Percentiles rank a stretch among this genome's conserved stretches.
These are phyloP conservation scores for Antigone vipio DNA, from an alignment of 2,113 vertebrate genomes.

Conservation along the genomic window DNA sequence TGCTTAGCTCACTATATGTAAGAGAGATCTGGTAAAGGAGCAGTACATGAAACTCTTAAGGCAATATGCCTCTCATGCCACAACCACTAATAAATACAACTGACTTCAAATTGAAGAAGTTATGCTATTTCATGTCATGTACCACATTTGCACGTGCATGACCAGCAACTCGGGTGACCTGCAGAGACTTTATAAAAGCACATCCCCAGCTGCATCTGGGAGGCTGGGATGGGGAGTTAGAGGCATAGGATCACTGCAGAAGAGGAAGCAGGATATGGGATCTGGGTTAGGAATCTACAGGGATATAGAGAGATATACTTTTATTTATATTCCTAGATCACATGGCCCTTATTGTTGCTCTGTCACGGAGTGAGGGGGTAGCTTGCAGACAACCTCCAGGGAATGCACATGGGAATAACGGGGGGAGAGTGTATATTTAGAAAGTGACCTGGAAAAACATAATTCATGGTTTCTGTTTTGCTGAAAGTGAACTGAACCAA, in stretches of 20 bases:
- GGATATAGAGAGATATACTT: neutral
- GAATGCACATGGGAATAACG: neutral
- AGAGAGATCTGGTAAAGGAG: neutral
- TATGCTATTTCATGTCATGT: neutral
- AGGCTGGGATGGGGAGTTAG: neutral
- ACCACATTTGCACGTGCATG: accelerated
- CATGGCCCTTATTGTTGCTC: neutral
- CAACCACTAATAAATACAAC: neutral
- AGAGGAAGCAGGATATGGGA: neutral
- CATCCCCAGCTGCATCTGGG: neutral
- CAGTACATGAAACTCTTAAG: neutral
- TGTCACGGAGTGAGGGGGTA: neutral
- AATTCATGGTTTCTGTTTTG: neutral
- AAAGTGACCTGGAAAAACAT: conserved; percentile 24
- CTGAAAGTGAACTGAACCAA: neutral
- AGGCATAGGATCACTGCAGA: neutral
- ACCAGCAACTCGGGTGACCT: neutral
- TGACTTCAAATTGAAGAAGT: neutral
- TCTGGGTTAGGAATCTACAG: conserved; percentile 5
- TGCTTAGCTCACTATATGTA: neutral
- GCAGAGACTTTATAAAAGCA: neutral
- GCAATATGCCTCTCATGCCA: no score
- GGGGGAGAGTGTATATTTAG: neutral
- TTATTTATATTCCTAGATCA: neutral
- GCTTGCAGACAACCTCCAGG: neutral